Conservation (phyloP, 1,140 invertebrate genomes). For the Drosophila bocqueti region DNA sequence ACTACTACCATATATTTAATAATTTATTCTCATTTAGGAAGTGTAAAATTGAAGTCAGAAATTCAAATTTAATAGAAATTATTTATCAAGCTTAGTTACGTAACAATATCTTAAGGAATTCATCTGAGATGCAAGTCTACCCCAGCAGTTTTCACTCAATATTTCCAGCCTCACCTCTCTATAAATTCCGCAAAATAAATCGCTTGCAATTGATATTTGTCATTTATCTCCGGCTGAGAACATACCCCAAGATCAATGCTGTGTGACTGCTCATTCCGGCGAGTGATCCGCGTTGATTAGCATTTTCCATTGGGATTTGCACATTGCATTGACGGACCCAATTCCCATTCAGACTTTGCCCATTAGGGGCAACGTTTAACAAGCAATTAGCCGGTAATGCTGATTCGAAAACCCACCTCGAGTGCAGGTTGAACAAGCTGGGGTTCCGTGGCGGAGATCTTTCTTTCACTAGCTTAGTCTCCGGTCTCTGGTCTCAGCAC, state of each 20-base stretch:
- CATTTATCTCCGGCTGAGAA: not conserved
- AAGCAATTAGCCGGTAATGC: slow-evolving; percentile 72
- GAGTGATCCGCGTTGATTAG: slow-evolving; percentile 22
- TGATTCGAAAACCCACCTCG: slow-evolving; percentile 51
- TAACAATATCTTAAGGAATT: not conserved
- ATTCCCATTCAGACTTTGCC: slow-evolving; percentile 25
- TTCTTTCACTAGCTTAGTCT: slow-evolving; percentile 38
- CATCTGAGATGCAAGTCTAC: not conserved
- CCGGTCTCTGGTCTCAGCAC: slow-evolving; percentile 7
- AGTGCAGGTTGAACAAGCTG: not conserved
- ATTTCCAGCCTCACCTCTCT: slow-evolving; percentile 8
- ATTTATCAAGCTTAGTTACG: not conserved
- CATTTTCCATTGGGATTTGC: slow-evolving; percentile 43
- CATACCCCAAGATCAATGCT: slow-evolving; percentile 8
- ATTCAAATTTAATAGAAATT: not conserved
- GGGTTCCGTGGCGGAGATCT: slow-evolving; percentile 23
- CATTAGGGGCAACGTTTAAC: slow-evolving; percentile 56
- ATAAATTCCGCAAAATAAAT: slow-evolving; percentile 32
- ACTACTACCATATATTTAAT: too few relatives aligned
- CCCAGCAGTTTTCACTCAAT: not conserved
- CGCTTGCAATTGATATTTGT: slow-evolving; percentile 22
- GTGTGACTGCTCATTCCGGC: slow-evolving; percentile 6
- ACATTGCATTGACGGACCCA: slow-evolving; percentile 34
- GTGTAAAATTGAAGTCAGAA: not conserved
- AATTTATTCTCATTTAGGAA: not conserved